These are phyloP conservation scores for Coreoperca whiteheadi DNA, from an alignment of 2,113 vertebrate species.

Conservation along the genomic window DNA sequence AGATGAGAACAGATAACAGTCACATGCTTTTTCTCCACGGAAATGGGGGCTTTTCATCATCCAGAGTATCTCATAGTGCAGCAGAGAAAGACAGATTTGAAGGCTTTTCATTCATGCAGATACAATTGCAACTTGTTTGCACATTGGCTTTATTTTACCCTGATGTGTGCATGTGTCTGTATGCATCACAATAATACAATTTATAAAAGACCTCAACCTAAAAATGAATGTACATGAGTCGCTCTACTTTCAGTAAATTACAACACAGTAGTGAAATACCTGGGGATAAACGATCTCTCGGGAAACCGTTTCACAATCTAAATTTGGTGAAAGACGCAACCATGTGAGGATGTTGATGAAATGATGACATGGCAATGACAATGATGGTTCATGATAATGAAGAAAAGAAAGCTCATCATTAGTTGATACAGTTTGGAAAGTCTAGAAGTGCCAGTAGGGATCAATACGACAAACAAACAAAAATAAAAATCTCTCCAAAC, in stretches of 20 bases:
- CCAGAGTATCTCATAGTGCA: slow-evolving; percentile 7
- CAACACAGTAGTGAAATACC: slow-evolving; percentile 9
- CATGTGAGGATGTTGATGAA: slow-evolving; percentile 37
- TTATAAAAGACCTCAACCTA: neutral
- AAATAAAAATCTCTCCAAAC: neutral
- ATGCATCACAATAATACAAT: slow-evolving; percentile 22
- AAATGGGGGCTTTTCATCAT: slow-evolving; percentile 32
- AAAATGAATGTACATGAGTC: slow-evolving; percentile 26
- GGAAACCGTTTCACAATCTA: slow-evolving; percentile 17
- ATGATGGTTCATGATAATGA: slow-evolving; percentile 47
- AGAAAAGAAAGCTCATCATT: slow-evolving; percentile 40
- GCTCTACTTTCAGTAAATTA: neutral
- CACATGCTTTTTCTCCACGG: slow-evolving; percentile 28
- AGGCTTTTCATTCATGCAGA: slow-evolving; percentile 36
- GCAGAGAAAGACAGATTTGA: slow-evolving; percentile 19
- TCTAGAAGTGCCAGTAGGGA: slow-evolving; percentile 27
- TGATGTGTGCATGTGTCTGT: neutral
- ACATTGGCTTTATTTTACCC: slow-evolving; percentile 24
- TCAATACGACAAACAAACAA: slow-evolving; percentile 8
- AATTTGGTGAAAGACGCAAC: slow-evolving; percentile 35
- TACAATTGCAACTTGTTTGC: slow-evolving; percentile 32
- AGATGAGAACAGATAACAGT: slow-evolving; percentile 28
- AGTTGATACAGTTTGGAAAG: slow-evolving; percentile 31
- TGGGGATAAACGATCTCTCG: neutral
- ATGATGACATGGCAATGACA: slow-evolving; percentile 53